Evolutionary conservation across 2,888 invertebrate genomes (phyloP).

Genomic region (Chrysotoxum bicinctum): DNA sequence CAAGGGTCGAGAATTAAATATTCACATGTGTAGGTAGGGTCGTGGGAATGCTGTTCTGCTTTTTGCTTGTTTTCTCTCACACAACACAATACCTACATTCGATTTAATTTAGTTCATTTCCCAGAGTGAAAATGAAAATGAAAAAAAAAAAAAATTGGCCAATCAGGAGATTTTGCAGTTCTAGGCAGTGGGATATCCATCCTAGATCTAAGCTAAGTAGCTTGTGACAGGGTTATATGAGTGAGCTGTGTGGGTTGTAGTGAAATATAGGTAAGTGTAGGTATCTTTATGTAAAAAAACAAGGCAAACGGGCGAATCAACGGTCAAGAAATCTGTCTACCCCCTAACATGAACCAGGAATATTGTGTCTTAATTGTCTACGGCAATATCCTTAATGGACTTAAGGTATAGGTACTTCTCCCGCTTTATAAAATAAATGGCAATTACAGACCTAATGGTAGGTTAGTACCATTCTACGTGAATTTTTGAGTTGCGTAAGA

Average conservation of each 20-base stretch:
- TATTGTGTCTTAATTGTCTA: too few species aligned
- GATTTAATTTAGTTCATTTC: slow-evolving; percentile 51
- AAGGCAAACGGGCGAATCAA: too few species aligned
- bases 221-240: not conserved
- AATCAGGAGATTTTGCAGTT: slow-evolving; percentile 56
- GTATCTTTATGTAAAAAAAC: too few species aligned
- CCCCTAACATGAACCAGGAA: too few species aligned
- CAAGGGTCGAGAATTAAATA: slow-evolving; percentile 65
- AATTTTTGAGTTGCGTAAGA: too few species aligned
- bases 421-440: too few species aligned
- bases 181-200: not conserved
- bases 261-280: not conserved
- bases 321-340: too few species aligned
- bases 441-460: too few species aligned
- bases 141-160: slow-evolving; percentile 24
- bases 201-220: not conserved
- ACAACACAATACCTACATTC: slow-evolving; percentile 33
- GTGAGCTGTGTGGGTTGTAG: not conserved
- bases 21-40: slow-evolving; percentile 42
- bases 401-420: too few species aligned
- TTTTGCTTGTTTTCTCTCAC: slow-evolving; percentile 33
- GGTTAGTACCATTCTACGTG: too few species aligned
- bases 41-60: not conserved
- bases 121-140: slow-evolving; percentile 7
- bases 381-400: too few species aligned